Evolutionary conservation across 2,888 invertebrate genomes (phyloP).

Genomic region (Xestoiulus laeticollis): DNA sequence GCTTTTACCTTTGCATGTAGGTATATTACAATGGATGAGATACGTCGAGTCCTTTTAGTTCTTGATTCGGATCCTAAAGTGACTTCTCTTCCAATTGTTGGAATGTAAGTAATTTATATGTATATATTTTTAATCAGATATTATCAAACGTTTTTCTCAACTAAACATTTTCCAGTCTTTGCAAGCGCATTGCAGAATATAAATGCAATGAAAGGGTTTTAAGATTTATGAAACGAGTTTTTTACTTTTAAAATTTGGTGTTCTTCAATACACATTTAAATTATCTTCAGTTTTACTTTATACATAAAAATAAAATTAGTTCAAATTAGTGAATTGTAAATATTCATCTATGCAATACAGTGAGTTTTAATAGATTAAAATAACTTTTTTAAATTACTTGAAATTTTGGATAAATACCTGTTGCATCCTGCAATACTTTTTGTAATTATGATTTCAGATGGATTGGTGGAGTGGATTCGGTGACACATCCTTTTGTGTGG

Average conservation of each 20-base stretch:
- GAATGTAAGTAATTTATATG: constrained; percentile 44
- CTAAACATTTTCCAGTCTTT: background rate
- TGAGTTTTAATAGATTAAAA: no score
- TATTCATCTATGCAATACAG: no score
- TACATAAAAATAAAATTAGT: no score
- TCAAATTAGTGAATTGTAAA: no score
- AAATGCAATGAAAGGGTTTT: no score
- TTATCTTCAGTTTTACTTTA: no score
- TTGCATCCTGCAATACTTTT: background rate
- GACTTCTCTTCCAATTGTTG: constrained; percentile 48
- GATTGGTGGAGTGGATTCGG: constrained; percentile 42
- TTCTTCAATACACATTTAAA: no score
- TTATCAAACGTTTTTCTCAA: background rate
- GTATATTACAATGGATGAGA: constrained; percentile 51
- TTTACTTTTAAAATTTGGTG: no score
- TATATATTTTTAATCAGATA: background rate
- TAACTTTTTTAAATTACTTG: background rate
- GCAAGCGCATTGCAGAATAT: no score
- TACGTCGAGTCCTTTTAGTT: constrained; percentile 39
- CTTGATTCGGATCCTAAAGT: constrained; percentile 52
- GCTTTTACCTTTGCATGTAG: background rate
- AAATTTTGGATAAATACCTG: background rate
- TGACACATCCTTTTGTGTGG: constrained; percentile 50
- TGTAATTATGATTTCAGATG: constrained; percentile 40
- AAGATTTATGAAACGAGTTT: no score